phyloP scores from a whole-genome alignment of 2,797 vertebrate genomes.

The Chaetodon trifasciatus region DNA sequence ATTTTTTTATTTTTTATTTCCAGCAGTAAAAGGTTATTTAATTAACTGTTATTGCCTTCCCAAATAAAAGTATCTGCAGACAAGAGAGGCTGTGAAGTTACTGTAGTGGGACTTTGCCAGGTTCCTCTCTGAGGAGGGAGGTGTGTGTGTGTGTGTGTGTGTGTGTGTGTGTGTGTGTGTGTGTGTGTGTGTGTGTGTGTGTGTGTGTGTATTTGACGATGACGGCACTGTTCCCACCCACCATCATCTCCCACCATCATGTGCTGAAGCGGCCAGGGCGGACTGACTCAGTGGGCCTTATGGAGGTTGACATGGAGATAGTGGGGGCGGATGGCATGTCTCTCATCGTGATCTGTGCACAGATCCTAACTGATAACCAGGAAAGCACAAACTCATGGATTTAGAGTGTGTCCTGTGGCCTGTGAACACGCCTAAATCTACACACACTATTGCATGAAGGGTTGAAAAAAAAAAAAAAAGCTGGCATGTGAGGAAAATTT shows the following conservation, averaged over 20 bases:
- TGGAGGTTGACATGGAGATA: slow-evolving; percentile 79
- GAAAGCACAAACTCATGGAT: not conserved
- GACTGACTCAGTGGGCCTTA: slow-evolving; percentile 84
- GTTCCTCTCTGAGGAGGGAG: slow-evolving; percentile 37
- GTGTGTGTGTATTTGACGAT: slow-evolving; percentile 68
- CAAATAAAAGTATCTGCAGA: slow-evolving; percentile 45
- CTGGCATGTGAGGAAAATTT: slow-evolving; percentile 1
- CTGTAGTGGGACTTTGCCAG: slow-evolving; percentile 46
- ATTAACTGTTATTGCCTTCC: slow-evolving; percentile 43
- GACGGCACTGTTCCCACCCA: slow-evolving; percentile 79
- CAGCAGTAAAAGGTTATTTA: slow-evolving; percentile 37
- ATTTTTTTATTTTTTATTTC: slow-evolving; percentile 21
- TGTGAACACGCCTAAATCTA: slow-evolving; percentile 1
- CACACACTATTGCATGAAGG: not conserved
- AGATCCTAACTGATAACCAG: slow-evolving; percentile 33
- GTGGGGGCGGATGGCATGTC: slow-evolving; percentile 78
- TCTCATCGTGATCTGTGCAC: slow-evolving; percentile 71
- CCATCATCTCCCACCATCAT: slow-evolving; percentile 78
- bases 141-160: slow-evolving; percentile 26
- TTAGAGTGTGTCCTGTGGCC: slow-evolving; percentile 4
- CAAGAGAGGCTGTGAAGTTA: slow-evolving; percentile 32
- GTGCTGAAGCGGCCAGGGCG: slow-evolving; percentile 69
- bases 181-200: slow-evolving; percentile 38
- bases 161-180: not conserved
- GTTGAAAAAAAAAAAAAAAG: not conserved